These are phyloP conservation scores for Rhinoptilus africanus DNA, from an alignment of 2,113 vertebrate species.

Conservation along the genomic window DNA sequence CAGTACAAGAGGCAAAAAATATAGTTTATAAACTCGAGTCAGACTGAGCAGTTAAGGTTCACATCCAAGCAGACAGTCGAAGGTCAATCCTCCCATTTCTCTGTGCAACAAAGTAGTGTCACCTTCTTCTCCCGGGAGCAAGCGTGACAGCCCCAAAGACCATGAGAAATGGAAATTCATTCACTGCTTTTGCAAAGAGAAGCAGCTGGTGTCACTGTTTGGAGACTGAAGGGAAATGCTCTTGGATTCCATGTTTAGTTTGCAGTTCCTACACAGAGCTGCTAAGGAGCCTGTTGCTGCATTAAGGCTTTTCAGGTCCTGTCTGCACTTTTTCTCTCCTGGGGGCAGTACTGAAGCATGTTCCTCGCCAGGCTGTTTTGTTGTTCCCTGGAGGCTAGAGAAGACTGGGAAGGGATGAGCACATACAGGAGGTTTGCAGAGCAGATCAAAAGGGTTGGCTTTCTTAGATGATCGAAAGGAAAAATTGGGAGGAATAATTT, in stretches of 20 bases:
- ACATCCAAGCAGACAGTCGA: neutral
- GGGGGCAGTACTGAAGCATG: neutral
- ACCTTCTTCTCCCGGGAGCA: neutral
- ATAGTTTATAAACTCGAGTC: neutral
- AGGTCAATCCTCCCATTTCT: neutral
- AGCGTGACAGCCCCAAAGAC: neutral
- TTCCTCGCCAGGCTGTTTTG: rapidly evolving
- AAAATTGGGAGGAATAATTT: neutral
- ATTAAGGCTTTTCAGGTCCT: neutral
- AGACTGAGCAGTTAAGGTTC: neutral
- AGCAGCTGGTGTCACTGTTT: neutral
- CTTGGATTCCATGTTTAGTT: neutral
- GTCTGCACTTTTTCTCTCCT: neutral
- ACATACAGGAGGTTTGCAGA: neutral
- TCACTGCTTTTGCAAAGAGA: neutral
- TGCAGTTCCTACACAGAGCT: neutral
- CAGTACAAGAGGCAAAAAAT: neutral
- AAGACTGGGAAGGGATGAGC: neutral
- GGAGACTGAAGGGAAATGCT: neutral
- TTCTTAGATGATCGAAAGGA: neutral
- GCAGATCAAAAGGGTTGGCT: neutral
- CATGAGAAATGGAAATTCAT: neutral
- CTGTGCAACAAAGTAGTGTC: neutral
- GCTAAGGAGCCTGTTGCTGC: neutral
- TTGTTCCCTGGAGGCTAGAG: neutral